phyloP scores from a whole-genome alignment of 2,797 vertebrate species.

The Chelon auratus region DNA sequence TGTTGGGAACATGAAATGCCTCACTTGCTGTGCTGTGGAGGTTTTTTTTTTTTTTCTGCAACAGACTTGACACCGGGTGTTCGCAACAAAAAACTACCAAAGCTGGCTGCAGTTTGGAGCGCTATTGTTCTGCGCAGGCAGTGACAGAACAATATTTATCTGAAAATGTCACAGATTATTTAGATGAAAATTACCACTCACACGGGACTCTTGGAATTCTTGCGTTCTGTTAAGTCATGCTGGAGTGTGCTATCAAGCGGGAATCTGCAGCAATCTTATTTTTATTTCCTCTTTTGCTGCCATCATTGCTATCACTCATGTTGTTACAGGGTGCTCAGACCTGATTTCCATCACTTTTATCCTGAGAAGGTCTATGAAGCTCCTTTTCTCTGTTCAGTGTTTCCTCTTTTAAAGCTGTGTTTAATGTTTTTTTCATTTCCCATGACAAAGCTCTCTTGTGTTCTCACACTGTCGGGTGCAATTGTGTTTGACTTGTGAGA shows the following conservation, averaged over 20 bases:
- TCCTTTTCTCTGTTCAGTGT: neutral
- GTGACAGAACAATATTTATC: conserved; percentile 7
- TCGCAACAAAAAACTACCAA: conserved; percentile 42
- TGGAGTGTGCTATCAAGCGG: too few species aligned
- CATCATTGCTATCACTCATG: too few species aligned
- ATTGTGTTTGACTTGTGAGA: conserved; percentile 53
- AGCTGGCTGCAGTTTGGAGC: conserved; percentile 29
- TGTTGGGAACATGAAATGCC: conserved; percentile 52
- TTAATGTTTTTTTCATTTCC: neutral
- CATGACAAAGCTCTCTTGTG: conserved; percentile 7
- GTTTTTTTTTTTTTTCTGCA: conserved; percentile 30
- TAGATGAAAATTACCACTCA: conserved; percentile 2
- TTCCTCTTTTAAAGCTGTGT: neutral
- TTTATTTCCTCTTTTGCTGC: too few species aligned
- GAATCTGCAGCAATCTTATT: too few species aligned
- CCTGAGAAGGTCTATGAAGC: too few species aligned
- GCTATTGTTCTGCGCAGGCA: conserved; percentile 20
- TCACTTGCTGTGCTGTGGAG: conserved; percentile 50
- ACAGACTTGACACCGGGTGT: conserved; percentile 34
- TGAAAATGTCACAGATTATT: conserved; percentile 32
- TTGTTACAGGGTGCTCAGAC: neutral
- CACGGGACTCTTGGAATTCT: neutral
- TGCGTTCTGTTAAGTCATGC: too few species aligned
- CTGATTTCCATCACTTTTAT: too few species aligned
- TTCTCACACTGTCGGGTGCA: conserved; percentile 34